phyloP scores from a whole-genome alignment of 2,888 invertebrate species.

The Andrena bicolor region DNA sequence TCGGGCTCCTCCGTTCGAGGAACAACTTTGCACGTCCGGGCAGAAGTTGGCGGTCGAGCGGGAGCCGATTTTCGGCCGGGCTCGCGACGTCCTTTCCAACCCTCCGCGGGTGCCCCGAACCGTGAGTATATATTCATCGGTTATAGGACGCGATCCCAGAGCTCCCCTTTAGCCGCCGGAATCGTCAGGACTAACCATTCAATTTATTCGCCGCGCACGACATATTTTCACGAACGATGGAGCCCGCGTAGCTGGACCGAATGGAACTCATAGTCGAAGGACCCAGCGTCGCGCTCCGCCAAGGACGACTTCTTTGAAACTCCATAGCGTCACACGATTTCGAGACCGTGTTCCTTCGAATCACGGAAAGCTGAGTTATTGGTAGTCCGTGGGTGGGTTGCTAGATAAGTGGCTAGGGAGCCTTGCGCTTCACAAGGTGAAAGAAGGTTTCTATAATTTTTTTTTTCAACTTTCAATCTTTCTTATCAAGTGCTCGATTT shows the following conservation, averaged over 20 bases:
- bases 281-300: too few relatives aligned
- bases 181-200: constrained; percentile 17
- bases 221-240: constrained; percentile 19
- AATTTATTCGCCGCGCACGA: constrained; percentile 17
- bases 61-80: constrained; percentile 14
- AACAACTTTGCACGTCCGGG: constrained; percentile 33
- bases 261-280: too few relatives aligned
- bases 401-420: too few relatives aligned
- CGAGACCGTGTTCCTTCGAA: too few relatives aligned
- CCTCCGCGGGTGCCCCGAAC: background rate
- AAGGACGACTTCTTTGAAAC: too few relatives aligned
- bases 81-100: background rate
- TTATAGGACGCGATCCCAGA: constrained; percentile 8
- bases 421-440: too few relatives aligned
- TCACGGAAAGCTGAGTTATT: too few relatives aligned
- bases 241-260: too few relatives aligned
- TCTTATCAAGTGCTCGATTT: background rate
- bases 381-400: too few relatives aligned
- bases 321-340: too few relatives aligned
- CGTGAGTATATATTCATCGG: background rate
- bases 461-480: too few relatives aligned
- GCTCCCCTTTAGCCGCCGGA: background rate
- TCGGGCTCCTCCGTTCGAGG: constrained; percentile 9
- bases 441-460: too few relatives aligned
- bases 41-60: background rate